A percentile compares a stretch with the other conserved stretches of the same genome.
phyloP scores from a whole-genome alignment of 2,888 invertebrate species.

The Melolontha melolontha region DNA sequence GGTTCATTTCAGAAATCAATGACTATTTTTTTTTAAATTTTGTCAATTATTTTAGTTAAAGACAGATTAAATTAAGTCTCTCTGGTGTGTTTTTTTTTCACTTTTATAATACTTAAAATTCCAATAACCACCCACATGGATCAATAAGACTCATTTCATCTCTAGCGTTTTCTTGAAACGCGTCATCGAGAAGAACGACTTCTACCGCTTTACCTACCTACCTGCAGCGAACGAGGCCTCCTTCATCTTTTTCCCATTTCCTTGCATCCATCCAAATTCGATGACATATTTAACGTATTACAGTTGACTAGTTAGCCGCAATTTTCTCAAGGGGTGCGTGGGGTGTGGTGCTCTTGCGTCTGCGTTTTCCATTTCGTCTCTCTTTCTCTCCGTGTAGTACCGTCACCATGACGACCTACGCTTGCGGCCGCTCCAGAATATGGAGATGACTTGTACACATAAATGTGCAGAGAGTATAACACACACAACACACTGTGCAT shows the following conservation, averaged over 20 bases:
- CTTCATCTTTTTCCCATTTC: slow-evolving; percentile 28
- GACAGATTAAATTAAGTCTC: too few relatives aligned
- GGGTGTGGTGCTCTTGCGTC: slow-evolving; percentile 45
- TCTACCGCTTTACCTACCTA: slow-evolving; percentile 3
- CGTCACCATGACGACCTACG: slow-evolving; percentile 49
- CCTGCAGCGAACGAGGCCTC: slow-evolving; percentile 19
- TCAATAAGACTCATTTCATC: slow-evolving; percentile 32
- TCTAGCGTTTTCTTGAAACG: slow-evolving; percentile 2
- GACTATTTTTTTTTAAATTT: too few relatives aligned
- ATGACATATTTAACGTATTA: slow-evolving; percentile 45
- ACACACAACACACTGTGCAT: slow-evolving; percentile 26
- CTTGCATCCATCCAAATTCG: slow-evolving; percentile 22
- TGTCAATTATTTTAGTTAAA: too few relatives aligned
- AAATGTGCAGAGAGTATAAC: slow-evolving; percentile 17
- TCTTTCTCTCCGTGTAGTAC: slow-evolving; percentile 41
- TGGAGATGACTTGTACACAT: slow-evolving; percentile 49
- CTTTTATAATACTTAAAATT: slow-evolving; percentile 16
- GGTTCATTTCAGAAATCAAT: too few relatives aligned
- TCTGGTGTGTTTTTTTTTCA: too few relatives aligned
- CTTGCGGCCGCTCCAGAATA: slow-evolving; percentile 53
- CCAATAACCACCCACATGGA: slow-evolving; percentile 35
- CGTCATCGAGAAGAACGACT: slow-evolving; percentile 4
- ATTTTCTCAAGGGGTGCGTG: slow-evolving; percentile 45
- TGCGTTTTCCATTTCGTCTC: slow-evolving; percentile 43
- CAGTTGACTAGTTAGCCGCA: slow-evolving; percentile 50